Evolutionary conservation across 1,140 invertebrate genomes (phyloP), one percentile per base, ranked within the genome.

Genomic region (Papilio machaon): DNA sequence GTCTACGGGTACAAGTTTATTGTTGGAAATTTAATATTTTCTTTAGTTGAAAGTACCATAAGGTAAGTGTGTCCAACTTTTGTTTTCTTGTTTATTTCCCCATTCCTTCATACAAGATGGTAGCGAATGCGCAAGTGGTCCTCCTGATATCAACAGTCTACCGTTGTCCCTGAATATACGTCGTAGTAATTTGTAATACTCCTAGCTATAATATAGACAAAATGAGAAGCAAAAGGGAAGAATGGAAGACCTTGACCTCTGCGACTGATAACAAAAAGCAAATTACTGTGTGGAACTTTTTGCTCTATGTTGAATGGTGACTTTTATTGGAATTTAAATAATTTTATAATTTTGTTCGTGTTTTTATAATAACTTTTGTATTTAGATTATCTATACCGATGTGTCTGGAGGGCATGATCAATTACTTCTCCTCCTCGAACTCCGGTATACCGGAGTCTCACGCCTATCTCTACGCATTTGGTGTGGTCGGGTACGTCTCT

Each of bases 381-480:
- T 80, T 35, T 91, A 98, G 97, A 92, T 95, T 97, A 54, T 91
- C 95, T 19, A 97, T 97, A 86, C 97, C 97, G 2, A 83, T 97
- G 81, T 96, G 96, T 80, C 92, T 98, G 0, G 97, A 96, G 11
- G 92, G 95, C 1, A 87, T 98, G 15, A 95, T 98, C 15, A 95
- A 95, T 19, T 97, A 97, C 86, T 98, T 97, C 91, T 96, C 95
- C 0, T 87, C 95, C 5, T 79, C 91, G 0, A 88, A 95, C 76
- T 90, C 93, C 2, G 87, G 91, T 1, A 91, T 96, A 17, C 91
- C 88, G 0, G 86, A 91, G 79, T 81, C 90, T 0, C 90, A 96
- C 11, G 97, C 97, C 0, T 97, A 97, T 87, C 75, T 97, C 1
- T 97, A 96, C 87, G 97, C 97, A 0, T 84, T 90, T 0, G 96